A percentile compares a stretch with the other conserved stretches of the same genome.
Evolutionary conservation across 2,888 invertebrate genomes (phyloP).

Genomic region (Hipparchia sbordonii): DNA sequence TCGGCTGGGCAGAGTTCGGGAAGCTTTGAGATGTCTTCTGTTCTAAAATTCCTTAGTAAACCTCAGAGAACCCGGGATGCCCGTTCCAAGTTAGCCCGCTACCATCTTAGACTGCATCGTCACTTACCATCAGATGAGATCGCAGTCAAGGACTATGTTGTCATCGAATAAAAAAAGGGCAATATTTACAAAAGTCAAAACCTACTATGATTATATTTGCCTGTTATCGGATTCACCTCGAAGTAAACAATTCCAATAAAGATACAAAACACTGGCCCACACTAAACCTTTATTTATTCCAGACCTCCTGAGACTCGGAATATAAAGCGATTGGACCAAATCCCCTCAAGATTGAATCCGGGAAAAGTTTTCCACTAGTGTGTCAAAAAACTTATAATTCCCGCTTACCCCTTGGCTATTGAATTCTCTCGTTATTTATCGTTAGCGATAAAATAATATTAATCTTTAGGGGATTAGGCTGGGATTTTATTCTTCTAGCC

Average conservation of each 20-base stretch:
- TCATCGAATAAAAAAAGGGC: no score
- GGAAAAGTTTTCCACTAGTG: slow-evolving; percentile 70
- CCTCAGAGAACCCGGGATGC: no score
- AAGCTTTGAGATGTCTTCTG: no score
- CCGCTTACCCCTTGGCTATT: slow-evolving; percentile 69
- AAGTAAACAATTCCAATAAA: slow-evolving; percentile 17
- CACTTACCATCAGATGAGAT: no score
- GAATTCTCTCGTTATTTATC: slow-evolving; percentile 81
- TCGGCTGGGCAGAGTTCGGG: no score
- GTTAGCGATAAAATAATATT: slow-evolving; percentile 82
- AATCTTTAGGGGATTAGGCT: slow-evolving; percentile 77
- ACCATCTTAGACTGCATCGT: no score
- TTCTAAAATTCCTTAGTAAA: no score
- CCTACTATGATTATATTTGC: not conserved
- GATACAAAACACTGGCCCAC: slow-evolving; percentile 36
- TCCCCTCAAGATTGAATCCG: slow-evolving; percentile 77
- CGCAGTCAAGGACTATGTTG: no score
- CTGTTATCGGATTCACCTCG: not conserved
- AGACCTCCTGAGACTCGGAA: slow-evolving; percentile 47
- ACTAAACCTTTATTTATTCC: slow-evolving; percentile 41
- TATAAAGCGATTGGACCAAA: slow-evolving; percentile 65
- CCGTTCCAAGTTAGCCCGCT: no score
- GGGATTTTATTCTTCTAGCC: slow-evolving; percentile 77
- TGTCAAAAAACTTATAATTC: slow-evolving; percentile 80
- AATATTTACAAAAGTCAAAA: not conserved